phyloP scores from a whole-genome alignment of 2,797 vertebrate species.

The Anisognathus igniventris region DNA sequence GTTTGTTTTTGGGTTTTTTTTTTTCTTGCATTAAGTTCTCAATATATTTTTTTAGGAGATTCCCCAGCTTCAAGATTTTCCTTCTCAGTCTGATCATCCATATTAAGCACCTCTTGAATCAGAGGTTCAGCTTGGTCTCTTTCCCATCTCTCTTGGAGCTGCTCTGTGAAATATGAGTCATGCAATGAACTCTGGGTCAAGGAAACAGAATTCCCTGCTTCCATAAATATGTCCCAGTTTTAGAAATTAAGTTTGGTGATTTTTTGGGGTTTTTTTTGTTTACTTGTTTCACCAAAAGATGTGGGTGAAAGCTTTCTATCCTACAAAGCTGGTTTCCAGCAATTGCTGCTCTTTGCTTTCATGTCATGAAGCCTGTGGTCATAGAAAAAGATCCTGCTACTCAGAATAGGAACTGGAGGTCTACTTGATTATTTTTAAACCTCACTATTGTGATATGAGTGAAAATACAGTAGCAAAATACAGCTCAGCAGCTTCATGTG shows the following conservation, averaged over 20 bases:
- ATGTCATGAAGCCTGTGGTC: not conserved
- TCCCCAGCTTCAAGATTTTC: not conserved
- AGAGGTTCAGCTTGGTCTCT: not conserved
- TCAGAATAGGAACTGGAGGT: not conserved
- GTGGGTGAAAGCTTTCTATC: not conserved
- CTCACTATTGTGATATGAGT: not conserved
- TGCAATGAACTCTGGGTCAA: not conserved
- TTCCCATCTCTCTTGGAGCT: not conserved
- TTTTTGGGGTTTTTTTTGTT: not conserved
- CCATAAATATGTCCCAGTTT: not conserved
- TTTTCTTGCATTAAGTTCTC: not conserved
- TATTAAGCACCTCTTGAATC: not conserved
- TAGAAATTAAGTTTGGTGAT: not conserved
- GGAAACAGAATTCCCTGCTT: not conserved
- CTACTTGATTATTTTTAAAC: not conserved
- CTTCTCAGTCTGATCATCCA: not conserved
- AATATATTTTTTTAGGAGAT: not conserved
- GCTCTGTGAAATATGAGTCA: not conserved
- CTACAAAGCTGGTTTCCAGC: not conserved
- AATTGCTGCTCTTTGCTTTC: not conserved
- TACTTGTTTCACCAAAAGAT: not conserved
- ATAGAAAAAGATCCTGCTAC: not conserved
- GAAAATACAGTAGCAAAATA: constrained; percentile 15
- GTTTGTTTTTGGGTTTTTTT: not conserved
- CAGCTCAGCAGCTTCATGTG: not conserved